Percentiles rank a stretch among this genome's conserved stretches.
Conservation (phyloP, 2,113 vertebrate genomes). For the Myrmophylax atrothorax region DNA sequence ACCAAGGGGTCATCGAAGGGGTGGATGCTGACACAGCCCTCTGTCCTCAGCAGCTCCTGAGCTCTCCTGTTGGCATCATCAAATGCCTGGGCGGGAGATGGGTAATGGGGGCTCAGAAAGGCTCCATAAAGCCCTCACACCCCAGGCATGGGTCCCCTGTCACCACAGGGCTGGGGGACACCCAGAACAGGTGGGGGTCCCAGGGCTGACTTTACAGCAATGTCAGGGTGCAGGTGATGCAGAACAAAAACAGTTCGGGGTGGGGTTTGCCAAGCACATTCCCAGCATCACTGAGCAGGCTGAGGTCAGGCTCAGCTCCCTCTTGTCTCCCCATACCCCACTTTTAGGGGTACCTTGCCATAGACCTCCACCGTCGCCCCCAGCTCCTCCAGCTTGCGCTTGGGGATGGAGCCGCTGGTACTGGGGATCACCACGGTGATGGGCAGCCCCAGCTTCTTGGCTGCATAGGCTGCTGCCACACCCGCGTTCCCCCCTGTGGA, state of each 20-base stretch:
- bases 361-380: conserved; percentile 81
- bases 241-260: fast-evolving
- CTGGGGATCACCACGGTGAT: conserved; percentile 86
- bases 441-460: conserved; percentile 80
- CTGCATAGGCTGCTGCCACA: conserved; percentile 82
- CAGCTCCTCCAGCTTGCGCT: conserved; percentile 79
- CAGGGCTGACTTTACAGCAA: fast-evolving
- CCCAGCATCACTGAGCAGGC: fast-evolving
- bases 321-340: background rate
- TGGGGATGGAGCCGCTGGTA: conserved; percentile 64
- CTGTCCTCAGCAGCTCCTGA: conserved; percentile 69
- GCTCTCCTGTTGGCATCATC: conserved; percentile 88
- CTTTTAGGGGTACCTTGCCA: conserved; percentile 79
- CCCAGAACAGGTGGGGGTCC: background rate
- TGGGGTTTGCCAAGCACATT: background rate
- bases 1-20: conserved; percentile 90
- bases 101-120: fast-evolving
- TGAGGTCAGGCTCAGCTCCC: background rate
- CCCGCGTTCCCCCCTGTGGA: conserved; percentile 88
- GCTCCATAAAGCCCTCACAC: fast-evolving
- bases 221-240: fast-evolving
- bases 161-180: fast-evolving
- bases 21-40: conserved; percentile 82
- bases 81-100: conserved; percentile 74
- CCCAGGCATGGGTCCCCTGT: background rate